Percentiles rank a stretch among this genome's conserved stretches.
These are phyloP conservation scores for Ptilorrhoa leucosticta DNA, from an alignment of 2,113 vertebrate genomes.

Conservation along the genomic window DNA sequence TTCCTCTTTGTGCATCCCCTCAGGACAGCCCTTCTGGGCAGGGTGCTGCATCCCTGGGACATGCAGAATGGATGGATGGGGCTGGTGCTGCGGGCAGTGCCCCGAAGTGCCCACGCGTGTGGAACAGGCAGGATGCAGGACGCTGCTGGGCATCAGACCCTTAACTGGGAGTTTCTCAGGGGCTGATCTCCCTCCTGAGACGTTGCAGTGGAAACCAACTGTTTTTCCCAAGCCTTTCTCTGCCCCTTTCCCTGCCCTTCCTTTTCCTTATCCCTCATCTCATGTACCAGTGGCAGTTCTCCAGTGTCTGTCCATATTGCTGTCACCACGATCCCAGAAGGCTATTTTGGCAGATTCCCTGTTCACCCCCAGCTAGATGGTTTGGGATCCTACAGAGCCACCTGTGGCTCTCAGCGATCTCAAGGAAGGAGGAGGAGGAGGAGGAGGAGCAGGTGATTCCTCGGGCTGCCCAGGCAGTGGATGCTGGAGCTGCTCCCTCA, in stretches of 20 bases:
- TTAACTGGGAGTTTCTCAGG: background rate
- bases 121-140: background rate
- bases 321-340: background rate
- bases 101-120: accelerated
- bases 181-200: background rate
- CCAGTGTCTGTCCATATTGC: accelerated
- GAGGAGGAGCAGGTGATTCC: background rate
- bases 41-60: accelerated
- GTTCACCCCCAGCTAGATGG: background rate
- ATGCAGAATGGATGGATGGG: accelerated
- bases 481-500: background rate
- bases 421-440: background rate
- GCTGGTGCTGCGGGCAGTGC: background rate
- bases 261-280: background rate
- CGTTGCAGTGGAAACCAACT: background rate
- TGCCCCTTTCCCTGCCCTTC: background rate
- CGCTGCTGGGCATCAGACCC: background rate
- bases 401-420: background rate
- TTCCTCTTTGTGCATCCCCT: background rate
- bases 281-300: background rate
- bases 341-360: background rate
- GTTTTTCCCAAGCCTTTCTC: background rate
- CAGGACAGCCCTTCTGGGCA: background rate
- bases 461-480: background rate
- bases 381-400: background rate